phyloP scores from a whole-genome alignment of 30 jellyfish, hydroid and myxozoan genomes.

The Turritopsis rubra region DNA sequence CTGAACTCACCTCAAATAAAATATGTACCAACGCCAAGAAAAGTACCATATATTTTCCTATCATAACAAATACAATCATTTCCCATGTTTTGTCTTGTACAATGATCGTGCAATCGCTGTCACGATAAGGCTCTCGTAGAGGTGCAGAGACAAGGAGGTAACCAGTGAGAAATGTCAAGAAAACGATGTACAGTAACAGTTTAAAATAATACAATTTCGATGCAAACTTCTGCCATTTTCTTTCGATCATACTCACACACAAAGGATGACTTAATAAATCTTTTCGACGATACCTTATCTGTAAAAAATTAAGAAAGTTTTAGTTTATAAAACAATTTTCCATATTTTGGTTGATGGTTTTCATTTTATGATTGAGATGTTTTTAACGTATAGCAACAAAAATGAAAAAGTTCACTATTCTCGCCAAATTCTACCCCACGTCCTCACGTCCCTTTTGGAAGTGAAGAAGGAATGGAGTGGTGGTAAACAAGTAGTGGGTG shows the following conservation, averaged over 20 bases:
- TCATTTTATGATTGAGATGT: not conserved
- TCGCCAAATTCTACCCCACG: too few species aligned
- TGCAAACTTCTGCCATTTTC: conserved; percentile 93
- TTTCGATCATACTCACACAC: conserved; percentile 78
- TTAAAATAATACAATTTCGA: conserved; percentile 88
- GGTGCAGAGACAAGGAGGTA: conserved; percentile 82
- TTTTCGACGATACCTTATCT: conserved; percentile 87
- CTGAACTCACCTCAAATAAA: conserved; percentile 60
- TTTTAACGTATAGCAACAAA: too few species aligned
- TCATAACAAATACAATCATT: conserved; percentile 52
- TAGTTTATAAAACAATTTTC: too few species aligned
- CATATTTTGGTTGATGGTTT: not conserved
- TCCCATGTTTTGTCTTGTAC: conserved; percentile 30
- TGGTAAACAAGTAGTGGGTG: too few species aligned
- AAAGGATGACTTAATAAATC: conserved; percentile 89
- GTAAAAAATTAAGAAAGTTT: too few species aligned
- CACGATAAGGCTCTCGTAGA: conserved; percentile 71
- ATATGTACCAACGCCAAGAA: conserved; percentile 48
- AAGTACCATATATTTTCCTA: conserved; percentile 77
- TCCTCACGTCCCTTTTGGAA: too few species aligned
- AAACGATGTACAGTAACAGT: conserved; percentile 58
- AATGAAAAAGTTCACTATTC: too few species aligned
- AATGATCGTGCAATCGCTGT: conserved; percentile 56
- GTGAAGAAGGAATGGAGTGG: too few species aligned
- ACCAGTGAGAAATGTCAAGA: conserved; percentile 81